Evolutionary conservation across 2,888 invertebrate genomes (phyloP).

Genomic region (Nomada lathburiana): DNA sequence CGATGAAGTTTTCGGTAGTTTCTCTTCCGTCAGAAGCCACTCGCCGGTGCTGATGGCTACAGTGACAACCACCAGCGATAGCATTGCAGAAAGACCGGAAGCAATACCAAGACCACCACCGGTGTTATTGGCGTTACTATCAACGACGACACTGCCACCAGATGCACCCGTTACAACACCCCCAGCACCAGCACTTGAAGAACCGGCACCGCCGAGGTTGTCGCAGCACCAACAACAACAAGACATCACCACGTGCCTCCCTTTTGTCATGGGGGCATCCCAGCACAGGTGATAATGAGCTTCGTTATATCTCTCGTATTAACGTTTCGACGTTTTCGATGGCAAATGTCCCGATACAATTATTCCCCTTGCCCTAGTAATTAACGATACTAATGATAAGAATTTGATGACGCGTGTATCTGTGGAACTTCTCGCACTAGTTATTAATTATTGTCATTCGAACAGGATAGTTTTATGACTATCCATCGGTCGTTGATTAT

Average conservation of each 20-base stretch:
- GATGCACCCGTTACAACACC: slow-evolving; percentile 49
- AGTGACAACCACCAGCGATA: slow-evolving; percentile 90
- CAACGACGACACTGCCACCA: slow-evolving; percentile 51
- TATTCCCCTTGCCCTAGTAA: too few species aligned
- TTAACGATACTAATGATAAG: too few species aligned
- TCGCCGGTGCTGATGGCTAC: slow-evolving; percentile 92
- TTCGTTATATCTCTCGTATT: neutral
- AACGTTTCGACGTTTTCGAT: neutral
- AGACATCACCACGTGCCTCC: slow-evolving; percentile 79
- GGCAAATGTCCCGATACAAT: too few species aligned
- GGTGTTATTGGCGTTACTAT: slow-evolving; percentile 57
- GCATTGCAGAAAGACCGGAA: slow-evolving; percentile 87
- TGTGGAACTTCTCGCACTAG: neutral
- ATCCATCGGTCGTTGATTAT: too few species aligned
- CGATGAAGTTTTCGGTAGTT: slow-evolving; percentile 89
- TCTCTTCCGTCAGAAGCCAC: slow-evolving; percentile 95
- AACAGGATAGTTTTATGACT: too few species aligned
- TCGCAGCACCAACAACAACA: slow-evolving; percentile 79
- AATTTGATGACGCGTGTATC: neutral
- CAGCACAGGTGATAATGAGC: slow-evolving; percentile 43
- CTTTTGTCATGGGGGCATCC: slow-evolving; percentile 78
- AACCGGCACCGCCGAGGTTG: slow-evolving; percentile 61
- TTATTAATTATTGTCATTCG: too few species aligned
- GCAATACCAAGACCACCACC: slow-evolving; percentile 79
- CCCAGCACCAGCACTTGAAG: slow-evolving; percentile 55